Conservation (phyloP, 53 echinoderm and acorn worm genomes). For the Hippasteria phrygiana region DNA sequence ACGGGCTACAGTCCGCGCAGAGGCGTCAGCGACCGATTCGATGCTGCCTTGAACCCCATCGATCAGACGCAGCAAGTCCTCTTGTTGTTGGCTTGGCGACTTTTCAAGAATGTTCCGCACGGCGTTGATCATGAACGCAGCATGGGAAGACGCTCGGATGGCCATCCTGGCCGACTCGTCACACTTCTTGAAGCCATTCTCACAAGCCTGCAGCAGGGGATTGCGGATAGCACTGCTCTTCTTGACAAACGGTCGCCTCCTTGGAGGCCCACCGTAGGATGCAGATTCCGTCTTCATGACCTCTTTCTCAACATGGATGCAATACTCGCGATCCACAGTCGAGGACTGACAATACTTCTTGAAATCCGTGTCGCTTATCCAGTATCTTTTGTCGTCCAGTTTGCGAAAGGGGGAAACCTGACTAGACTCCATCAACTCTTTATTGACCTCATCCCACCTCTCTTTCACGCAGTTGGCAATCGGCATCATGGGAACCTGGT, state of each 20-base stretch:
- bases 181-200: slow-evolving; percentile 57
- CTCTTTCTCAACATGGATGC: slow-evolving; percentile 41
- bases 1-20: slow-evolving; percentile 28
- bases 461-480: slow-evolving; percentile 28
- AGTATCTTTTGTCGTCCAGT: slow-evolving; percentile 40
- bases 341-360: slow-evolving; percentile 52
- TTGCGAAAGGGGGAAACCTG: slow-evolving; percentile 40
- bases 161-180: slow-evolving; percentile 62
- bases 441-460: slow-evolving; percentile 38
- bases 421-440: slow-evolving; percentile 6
- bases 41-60: slow-evolving; percentile 27
- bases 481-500: slow-evolving; percentile 54
- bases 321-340: slow-evolving; percentile 34
- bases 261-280: not conserved
- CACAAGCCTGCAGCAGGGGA: slow-evolving; percentile 48
- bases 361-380: slow-evolving; percentile 33
- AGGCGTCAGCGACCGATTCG: slow-evolving; percentile 37
- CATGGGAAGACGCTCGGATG: slow-evolving; percentile 49
- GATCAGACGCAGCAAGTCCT: slow-evolving; percentile 8
- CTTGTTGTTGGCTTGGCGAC: not conserved
- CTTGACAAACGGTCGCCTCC: slow-evolving; percentile 15
- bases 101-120: slow-evolving; percentile 26
- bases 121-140: slow-evolving; percentile 48
- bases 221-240: slow-evolving; percentile 52
- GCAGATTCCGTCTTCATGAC: not conserved